Evolutionary conservation across 2,113 vertebrate species (phyloP), one percentile per base, ranked within the genome.

Genomic region (Pterocles gutturalis): DNA sequence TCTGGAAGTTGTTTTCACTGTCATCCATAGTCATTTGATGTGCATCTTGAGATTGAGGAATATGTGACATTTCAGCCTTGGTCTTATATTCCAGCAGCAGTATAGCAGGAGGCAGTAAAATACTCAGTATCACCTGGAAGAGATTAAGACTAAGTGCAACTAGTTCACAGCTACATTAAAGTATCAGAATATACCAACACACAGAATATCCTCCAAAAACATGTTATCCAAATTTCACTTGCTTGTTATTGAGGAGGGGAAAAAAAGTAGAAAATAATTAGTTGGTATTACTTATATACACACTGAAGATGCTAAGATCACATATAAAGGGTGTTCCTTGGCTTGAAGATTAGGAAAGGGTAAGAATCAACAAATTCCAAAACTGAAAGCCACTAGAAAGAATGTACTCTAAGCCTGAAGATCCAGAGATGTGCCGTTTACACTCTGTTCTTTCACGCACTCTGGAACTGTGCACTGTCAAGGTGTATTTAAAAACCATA

Each of bases 21-120:
- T 99, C 99, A 97, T 99, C 99, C 99, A 99, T 99, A 77, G 99
- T 98, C 98, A 99, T 99, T 91, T 99, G 99, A 97, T 99, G 99
- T 53, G 99, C 99, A 85, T 99, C 99, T 95, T 99, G 99, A 94
- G 99, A 99, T 95, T 99, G 99, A 83, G 99, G 99, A 96, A 99
- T 99, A 89, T 99, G 99, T 60, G 99, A 99, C 99, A 99, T 99
- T 98, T 99, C 99, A 25, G 99, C 99, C 95, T 99, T 99, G 38
- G 99, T 99, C 97, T 99, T 99, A 96, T 99, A 99, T 97, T 99
- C 99, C 98, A 99, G 92, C 96, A 99, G 98, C 53, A 99, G 98
- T 95, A 99, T 99, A 90, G 99, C 98, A 96, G 99, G 99, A 91
- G 99, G 99, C 58, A 99, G 98, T 76, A 99, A 97, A 96, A 99